phyloP scores from a whole-genome alignment of 2,113 vertebrate genomes.

The Sminthopsis crassicaudata region DNA sequence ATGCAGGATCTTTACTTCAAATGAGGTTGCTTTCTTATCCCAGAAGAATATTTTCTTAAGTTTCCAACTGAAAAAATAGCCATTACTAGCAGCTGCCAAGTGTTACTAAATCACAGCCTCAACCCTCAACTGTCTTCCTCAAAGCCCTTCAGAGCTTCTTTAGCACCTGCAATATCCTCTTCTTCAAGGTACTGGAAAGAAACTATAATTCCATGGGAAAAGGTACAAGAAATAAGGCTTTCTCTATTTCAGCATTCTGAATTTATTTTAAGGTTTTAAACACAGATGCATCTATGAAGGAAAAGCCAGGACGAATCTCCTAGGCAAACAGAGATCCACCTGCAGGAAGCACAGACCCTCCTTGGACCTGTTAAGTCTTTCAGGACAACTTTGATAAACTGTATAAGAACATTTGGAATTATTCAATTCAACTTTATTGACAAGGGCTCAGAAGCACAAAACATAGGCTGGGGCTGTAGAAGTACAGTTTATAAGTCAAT shows the following conservation, averaged over 20 bases:
- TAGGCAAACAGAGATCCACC: not conserved
- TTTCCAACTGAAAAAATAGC: slow-evolving; percentile 29
- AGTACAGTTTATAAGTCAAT: not conserved
- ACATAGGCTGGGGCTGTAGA: not conserved
- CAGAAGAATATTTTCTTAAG: not conserved
- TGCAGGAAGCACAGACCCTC: slow-evolving; percentile 7
- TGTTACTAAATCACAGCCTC: not conserved
- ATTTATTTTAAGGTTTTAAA: not conserved
- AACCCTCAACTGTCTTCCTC: not conserved
- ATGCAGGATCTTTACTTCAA: slow-evolving; percentile 18
- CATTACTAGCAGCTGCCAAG: not conserved
- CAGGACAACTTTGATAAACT: slow-evolving; percentile 2
- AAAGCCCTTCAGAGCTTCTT: not conserved
- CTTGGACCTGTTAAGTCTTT: not conserved
- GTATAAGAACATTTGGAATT: not conserved
- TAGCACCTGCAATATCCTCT: not conserved
- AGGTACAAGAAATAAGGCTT: not conserved
- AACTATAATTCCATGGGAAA: not conserved
- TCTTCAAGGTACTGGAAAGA: not conserved
- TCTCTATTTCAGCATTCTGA: not conserved
- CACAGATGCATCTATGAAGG: not conserved
- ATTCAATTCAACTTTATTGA: slow-evolving; percentile 55
- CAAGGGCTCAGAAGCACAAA: not conserved
- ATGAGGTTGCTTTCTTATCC: not conserved
- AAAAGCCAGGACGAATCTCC: not conserved